Percentiles rank a stretch among this genome's conserved stretches.
Conservation (phyloP, 53 echinoderm and acorn worm genomes). For the Arbacia lixula region DNA sequence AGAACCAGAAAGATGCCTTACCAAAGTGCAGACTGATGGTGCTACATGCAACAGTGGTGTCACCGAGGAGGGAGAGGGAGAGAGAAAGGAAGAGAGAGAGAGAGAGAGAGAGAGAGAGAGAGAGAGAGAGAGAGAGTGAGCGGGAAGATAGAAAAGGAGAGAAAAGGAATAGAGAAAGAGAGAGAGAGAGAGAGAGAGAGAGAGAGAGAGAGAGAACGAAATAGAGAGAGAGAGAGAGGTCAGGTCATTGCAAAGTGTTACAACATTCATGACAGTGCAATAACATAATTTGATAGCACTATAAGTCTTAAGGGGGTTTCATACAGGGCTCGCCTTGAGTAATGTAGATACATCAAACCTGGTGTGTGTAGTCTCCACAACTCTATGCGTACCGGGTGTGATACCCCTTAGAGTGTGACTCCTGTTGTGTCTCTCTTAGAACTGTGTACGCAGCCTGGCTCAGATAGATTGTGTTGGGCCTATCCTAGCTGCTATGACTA, state of each 20-base stretch:
- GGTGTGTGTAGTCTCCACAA: too few relatives aligned
- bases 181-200: too few relatives aligned
- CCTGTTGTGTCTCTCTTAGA: constrained; percentile 54
- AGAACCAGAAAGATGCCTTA: constrained; percentile 82
- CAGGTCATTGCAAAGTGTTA: too few relatives aligned
- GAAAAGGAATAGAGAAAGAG: not conserved
- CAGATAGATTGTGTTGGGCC: constrained; percentile 80
- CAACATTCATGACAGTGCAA: too few relatives aligned
- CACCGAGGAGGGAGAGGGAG: constrained; percentile 25
- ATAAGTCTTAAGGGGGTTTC: too few relatives aligned
- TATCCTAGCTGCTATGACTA: constrained; percentile 84
- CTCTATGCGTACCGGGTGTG: too few relatives aligned
- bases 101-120: not conserved
- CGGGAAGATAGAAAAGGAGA: not conserved
- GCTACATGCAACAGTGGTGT: constrained; percentile 83
- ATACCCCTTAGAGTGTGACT: too few relatives aligned
- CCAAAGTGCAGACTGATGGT: constrained; percentile 83
- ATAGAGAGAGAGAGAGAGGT: too few relatives aligned
- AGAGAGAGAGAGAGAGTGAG: not conserved
- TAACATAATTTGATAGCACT: not conserved
- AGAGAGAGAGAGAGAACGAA: too few relatives aligned
- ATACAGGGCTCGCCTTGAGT: too few relatives aligned
- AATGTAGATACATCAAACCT: too few relatives aligned
- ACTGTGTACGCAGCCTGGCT: constrained; percentile 87
- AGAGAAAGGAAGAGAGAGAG: not conserved